Base-by-base conservation (phyloP, 2,113 vertebrate genomes). In the Pholis gunnellus region DNA sequence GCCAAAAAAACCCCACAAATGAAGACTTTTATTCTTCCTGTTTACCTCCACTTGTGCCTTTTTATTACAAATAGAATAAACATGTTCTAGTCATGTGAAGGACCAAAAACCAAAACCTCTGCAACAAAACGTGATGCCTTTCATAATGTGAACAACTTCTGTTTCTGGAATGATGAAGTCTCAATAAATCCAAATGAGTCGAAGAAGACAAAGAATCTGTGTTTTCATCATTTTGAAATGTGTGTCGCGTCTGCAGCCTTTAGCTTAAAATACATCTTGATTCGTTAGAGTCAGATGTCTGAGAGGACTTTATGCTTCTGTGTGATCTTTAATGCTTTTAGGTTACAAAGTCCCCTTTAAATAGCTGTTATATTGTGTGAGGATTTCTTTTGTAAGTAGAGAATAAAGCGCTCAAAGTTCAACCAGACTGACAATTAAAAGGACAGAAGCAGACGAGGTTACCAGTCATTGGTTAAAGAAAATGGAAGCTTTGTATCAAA, bases 31-130 rank as follows among this genome's bases (percentile, higher is more conserved):
- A 38, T 36, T 20, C 10, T 67, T 69, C 54, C 52, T 27, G 42
- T 75, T 86, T 86, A 79, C 81, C 78, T 61, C 56, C 60, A 76
- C 0, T 7, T 67, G 78, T 89, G 81, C 87, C 85, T 67, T 90
- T 72, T 67, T 88, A 60, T 34, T 34, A 34, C 2, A 60, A 71
- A 29, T 31, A 71, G 38, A 77, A 74, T 75, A 52, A 5, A 70
- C 11, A 65, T 40, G 36, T 72, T 84, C 14, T 69, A 38, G 0
- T 70, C 1, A 0, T 29, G 34, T 68, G 29, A 80, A 86, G 65
- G 85, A 91, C 78, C 86, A 84, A 83, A 86, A 22, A 5, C 20
- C 79, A 66, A 50, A 74, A 50, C 44, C 15, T 80, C 36, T 89
- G 66, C 54, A 79, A 66, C 3, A 18, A 75, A 74, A 77, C 0